These are phyloP conservation scores for Malurus leucopterus DNA, from an alignment of 2,797 vertebrate genomes.

Conservation along the genomic window DNA sequence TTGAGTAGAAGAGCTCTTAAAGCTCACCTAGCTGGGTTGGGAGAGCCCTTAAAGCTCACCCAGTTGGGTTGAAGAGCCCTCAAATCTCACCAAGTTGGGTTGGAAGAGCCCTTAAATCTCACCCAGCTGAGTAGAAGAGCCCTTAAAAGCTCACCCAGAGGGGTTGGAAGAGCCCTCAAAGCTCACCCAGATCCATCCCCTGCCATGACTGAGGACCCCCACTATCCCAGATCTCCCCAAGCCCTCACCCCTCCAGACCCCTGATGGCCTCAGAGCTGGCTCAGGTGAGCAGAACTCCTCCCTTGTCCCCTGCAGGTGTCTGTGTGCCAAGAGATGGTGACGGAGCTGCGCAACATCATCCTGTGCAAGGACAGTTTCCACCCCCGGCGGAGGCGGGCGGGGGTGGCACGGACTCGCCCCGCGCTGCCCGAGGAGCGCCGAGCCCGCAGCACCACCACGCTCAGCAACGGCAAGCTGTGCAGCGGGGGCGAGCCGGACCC, in stretches of 20 bases:
- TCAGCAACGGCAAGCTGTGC: constrained; percentile 96
- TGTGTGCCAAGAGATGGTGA: constrained; percentile 94
- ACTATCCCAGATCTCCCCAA: accelerated
- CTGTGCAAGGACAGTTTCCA: constrained; percentile 91
- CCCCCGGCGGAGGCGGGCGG: constrained; percentile 79
- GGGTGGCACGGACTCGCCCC: constrained; percentile 75
- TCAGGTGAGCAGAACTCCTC: background rate
- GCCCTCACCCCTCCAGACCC: background rate
- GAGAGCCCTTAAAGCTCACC: background rate
- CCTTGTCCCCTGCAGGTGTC: constrained; percentile 79
- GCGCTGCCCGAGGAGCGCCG: constrained; percentile 81
- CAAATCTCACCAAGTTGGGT: background rate
- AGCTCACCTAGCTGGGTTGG: too few relatives aligned
- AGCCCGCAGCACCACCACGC: constrained; percentile 72
- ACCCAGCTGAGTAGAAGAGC: background rate
- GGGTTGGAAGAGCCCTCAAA: background rate
- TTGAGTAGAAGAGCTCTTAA: background rate
- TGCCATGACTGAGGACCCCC: background rate
- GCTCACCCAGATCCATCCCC: too few relatives aligned
- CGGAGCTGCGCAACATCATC: constrained; percentile 92
- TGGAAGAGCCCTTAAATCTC: background rate
- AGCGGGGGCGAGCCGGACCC: constrained; percentile 87
- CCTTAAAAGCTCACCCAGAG: background rate
- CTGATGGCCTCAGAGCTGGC: background rate
- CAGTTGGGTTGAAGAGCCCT: background rate